Conservation (phyloP, 2,888 invertebrate species). For the Alentia gelatinosa region DNA sequence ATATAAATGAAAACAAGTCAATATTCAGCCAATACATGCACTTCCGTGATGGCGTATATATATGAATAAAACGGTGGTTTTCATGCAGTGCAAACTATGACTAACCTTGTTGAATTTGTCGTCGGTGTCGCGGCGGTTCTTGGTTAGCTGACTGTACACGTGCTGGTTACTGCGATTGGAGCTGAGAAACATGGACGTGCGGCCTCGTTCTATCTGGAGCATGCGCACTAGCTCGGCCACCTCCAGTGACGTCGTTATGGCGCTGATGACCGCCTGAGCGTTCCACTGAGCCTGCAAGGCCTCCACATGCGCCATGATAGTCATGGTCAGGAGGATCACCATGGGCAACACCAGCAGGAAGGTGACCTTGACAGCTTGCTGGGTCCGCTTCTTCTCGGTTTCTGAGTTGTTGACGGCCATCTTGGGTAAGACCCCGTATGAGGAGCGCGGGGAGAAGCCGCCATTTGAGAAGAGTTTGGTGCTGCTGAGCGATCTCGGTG, state of each 20-base stretch:
- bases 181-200: slow-evolving; percentile 20
- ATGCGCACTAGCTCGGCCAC: slow-evolving; percentile 18
- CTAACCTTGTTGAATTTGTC: not conserved
- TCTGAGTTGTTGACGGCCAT: too few relatives aligned
- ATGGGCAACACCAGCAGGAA: not conserved
- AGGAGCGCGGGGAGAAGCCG: not conserved
- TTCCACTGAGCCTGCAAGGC: not conserved
- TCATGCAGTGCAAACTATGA: too few relatives aligned
- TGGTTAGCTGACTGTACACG: not conserved
- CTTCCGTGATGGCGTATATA: too few relatives aligned
- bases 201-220: slow-evolving; percentile 17
- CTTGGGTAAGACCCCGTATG: not conserved
- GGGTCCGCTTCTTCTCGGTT: not conserved
- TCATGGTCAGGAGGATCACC: slow-evolving; percentile 5
- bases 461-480: not conserved
- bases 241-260: not conserved
- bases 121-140: not conserved
- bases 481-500: not conserved
- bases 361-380: not conserved
- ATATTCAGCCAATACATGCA: too few relatives aligned
- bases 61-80: too few relatives aligned
- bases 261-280: not conserved
- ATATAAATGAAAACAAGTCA: too few relatives aligned
- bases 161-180: not conserved
- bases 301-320: slow-evolving; percentile 29